Evolutionary conservation across 2,797 vertebrate species (phyloP), one percentile per base, ranked within the genome.

Genomic region (Sebastes aleutianus): DNA sequence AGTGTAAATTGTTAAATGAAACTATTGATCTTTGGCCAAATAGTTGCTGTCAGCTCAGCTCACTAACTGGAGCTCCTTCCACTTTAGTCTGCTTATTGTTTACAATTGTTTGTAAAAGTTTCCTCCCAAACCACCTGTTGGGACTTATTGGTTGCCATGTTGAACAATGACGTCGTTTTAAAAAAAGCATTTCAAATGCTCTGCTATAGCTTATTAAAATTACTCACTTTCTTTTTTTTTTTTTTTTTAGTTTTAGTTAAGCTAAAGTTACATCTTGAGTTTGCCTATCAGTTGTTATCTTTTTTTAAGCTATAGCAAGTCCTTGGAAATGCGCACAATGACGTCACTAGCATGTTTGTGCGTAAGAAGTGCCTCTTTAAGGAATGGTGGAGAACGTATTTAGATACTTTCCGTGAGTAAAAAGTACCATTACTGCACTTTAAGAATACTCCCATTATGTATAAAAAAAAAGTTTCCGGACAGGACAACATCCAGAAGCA

Each of bases 111-210:
- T 67, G 59, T 29, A 36, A 50, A 83, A 82, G 75, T 85, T 85
- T 77, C 43, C 67, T 72, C 63, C 63, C 4, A 2, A 67, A 63
- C 70, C 91, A 93, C 91, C 90, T 93, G 93, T 92, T 89, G 80
- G 80, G 64, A 59, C 3, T 31, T 39, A 39, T 39, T 3, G 53
- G 32, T 64, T 36, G 65, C 58, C 53, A 4, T 56, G 12, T 72
- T 32, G 24, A 26, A 76, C 5, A 29, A 16, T 67, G 69, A 58
- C 67, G 77, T 80, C 47, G 31, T 70, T 50, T 8, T 8, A 18
- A 53, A n/a, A 53, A 53, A 20, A 53, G 9, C 6, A 2, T 47
- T 62, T 13, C 1, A n/a, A 32, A 50, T 1, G 4, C 1, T 2
- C 18, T 10, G 16, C 2, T 8, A 39, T 39, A 8, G 18, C 4